Conservation (phyloP, 2,113 vertebrate genomes). For the Megalops atlanticus region DNA sequence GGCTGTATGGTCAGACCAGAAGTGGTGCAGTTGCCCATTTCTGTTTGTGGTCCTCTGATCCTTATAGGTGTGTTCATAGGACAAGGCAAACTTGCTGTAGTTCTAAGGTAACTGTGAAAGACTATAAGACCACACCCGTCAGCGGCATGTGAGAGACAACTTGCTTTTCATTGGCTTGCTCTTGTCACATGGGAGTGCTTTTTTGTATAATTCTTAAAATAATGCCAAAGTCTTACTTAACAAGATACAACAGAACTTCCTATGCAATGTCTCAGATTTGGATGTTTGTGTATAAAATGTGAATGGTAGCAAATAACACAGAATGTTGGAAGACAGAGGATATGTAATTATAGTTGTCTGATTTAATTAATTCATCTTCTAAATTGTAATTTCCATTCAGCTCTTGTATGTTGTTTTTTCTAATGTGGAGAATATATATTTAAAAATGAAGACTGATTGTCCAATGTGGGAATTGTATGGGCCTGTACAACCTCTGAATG, state of each 20-base stretch:
- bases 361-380: not conserved
- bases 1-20: not conserved
- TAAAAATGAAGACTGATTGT: not conserved
- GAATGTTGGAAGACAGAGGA: too few species aligned
- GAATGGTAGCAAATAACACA: too few species aligned
- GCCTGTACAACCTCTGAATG: not conserved
- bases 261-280: too few species aligned
- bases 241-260: too few species aligned
- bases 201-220: not conserved
- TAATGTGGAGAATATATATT: not conserved
- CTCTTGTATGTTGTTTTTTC: not conserved
- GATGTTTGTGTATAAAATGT: too few species aligned
- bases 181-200: not conserved
- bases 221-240: not conserved
- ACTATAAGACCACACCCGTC: not conserved
- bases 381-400: not conserved
- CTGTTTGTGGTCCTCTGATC: not conserved
- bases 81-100: not conserved
- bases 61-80: not conserved
- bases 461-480: not conserved
- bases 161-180: not conserved
- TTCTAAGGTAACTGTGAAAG: not conserved
- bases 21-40: not conserved
- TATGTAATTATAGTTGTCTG: not conserved
- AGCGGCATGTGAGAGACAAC: not conserved